These are phyloP conservation scores for Ormia ochracea DNA, from an alignment of 2,888 invertebrate genomes.

Conservation along the genomic window DNA sequence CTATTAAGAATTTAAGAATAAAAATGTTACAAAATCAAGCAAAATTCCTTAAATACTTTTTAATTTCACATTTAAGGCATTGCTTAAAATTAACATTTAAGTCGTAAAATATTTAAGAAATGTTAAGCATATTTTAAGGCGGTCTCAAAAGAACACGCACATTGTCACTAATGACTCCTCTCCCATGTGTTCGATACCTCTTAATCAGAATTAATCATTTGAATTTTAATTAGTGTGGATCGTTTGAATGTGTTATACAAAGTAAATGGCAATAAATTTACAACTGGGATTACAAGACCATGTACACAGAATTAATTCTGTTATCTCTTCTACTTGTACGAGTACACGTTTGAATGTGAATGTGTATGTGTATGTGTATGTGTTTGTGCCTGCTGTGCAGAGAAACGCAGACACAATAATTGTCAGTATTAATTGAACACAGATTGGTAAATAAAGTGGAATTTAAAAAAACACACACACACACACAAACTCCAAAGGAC, in stretches of 20 bases:
- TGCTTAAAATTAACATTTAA: too few relatives aligned
- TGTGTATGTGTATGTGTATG: background rate
- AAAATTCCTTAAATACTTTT: background rate
- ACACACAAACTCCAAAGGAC: background rate
- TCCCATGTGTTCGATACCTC: background rate
- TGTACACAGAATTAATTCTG: background rate
- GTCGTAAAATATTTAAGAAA: too few relatives aligned
- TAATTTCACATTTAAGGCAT: too few relatives aligned
- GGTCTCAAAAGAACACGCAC: too few relatives aligned
- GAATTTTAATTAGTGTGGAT: background rate
- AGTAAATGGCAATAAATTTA: background rate
- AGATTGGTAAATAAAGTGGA: background rate
- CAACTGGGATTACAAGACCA: conserved; percentile 14
- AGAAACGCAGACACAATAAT: background rate
- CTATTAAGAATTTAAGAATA: conserved; percentile 5
- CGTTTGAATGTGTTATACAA: background rate
- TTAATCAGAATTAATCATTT: background rate
- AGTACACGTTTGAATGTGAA: background rate
- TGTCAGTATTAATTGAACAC: conserved; percentile 1
- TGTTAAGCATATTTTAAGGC: too few relatives aligned
- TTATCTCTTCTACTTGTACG: background rate
- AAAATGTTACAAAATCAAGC: background rate
- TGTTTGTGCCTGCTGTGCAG: background rate
- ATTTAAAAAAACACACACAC: background rate
- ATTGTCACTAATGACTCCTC: background rate